These are phyloP conservation scores for Acrocephalus kingi DNA, from an alignment of 2,113 vertebrate genomes.

Conservation along the genomic window DNA sequence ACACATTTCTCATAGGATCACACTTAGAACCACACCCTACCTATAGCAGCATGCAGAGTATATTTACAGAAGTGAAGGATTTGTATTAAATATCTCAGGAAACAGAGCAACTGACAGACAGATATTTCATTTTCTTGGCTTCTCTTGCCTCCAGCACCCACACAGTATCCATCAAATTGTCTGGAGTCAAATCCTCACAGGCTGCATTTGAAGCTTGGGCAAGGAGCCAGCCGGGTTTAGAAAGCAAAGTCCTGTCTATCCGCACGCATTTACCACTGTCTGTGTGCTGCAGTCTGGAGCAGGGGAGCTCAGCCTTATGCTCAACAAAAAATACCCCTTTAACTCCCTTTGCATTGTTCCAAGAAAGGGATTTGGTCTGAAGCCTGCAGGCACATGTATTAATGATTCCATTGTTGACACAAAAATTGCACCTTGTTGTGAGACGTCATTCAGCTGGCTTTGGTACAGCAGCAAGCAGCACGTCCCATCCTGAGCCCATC, in stretches of 20 bases:
- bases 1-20: not conserved
- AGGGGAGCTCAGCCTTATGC: not conserved
- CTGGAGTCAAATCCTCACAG: not conserved
- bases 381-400: not conserved
- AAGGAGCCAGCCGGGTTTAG: not conserved
- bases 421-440: not conserved
- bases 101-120: constrained; percentile 14
- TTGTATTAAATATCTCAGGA: not conserved
- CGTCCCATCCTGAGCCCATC: rapidly evolving
- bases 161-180: constrained; percentile 16
- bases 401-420: not conserved
- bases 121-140: constrained; percentile 16
- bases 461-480: not conserved
- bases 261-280: not conserved
- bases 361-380: not conserved
- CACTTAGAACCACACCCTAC: not conserved
- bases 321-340: not conserved
- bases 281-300: not conserved
- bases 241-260: constrained; percentile 18
- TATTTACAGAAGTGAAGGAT: constrained; percentile 26
- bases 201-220: not conserved
- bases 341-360: not conserved
- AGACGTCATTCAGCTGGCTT: not conserved
- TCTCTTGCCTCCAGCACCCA: constrained; percentile 12
- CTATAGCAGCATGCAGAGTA: not conserved